Conservation (phyloP, 2,797 vertebrate genomes). For the Galagoides demidoff region DNA sequence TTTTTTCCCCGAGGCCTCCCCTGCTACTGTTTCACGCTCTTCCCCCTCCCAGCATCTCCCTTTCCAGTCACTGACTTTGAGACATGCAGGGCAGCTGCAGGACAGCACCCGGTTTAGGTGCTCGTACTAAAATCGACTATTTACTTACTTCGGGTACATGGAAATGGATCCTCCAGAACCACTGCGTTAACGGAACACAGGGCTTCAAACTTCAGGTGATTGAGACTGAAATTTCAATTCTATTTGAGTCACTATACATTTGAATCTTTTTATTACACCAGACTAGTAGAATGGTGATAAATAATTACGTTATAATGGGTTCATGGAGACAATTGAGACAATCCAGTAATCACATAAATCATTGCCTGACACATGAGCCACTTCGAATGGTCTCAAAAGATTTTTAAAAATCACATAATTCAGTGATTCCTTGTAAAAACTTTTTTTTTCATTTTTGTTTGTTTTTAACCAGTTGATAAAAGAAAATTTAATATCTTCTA, state of each 20-base stretch:
- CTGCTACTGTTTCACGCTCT: neutral
- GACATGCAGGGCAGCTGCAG: neutral
- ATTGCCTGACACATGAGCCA: neutral
- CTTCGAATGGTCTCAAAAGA: neutral
- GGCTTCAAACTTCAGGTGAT: neutral
- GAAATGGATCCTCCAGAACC: neutral
- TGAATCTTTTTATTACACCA: neutral
- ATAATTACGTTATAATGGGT: neutral
- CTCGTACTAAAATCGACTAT: neutral
- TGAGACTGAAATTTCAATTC: neutral
- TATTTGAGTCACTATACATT: neutral
- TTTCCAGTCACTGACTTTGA: neutral
- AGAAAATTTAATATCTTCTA: neutral
- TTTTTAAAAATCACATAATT: neutral
- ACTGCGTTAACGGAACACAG: neutral
- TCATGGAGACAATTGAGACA: neutral
- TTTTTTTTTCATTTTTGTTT: neutral
- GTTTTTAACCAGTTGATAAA: neutral
- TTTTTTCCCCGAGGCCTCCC: neutral
- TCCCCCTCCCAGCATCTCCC: neutral
- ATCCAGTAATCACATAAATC: neutral
- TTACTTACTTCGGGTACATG: neutral
- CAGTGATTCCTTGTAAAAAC: neutral
- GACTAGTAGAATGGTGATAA: neutral
- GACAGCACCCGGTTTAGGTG: neutral